A percentile compares a stretch with the other conserved stretches of the same genome.
These are phyloP conservation scores for Bombus pyrosoma DNA, from an alignment of 1,140 invertebrate genomes.

Conservation along the genomic window DNA sequence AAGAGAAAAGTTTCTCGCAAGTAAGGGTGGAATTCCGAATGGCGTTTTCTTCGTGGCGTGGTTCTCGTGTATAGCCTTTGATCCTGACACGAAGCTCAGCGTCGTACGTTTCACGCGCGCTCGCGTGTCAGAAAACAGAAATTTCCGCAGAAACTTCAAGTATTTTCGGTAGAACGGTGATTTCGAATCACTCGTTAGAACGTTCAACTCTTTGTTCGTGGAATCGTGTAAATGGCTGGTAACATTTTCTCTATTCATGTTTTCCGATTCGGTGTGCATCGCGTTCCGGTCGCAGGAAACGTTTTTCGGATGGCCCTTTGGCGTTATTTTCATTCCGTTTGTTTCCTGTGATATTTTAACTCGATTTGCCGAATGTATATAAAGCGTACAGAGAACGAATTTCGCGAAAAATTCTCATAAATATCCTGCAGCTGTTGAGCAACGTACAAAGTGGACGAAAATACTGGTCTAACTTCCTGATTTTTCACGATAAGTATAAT, in stretches of 20 bases:
- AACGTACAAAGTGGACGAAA: neutral
- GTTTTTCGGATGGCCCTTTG: neutral
- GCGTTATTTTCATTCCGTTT: neutral
- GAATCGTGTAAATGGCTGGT: neutral
- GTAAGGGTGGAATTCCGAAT: neutral
- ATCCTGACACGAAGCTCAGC: neutral
- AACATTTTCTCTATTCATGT: neutral
- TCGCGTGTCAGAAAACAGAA: slow-evolving; percentile 13
- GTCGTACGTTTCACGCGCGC: neutral
- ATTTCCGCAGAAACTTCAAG: slow-evolving; percentile 45
- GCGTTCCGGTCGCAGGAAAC: neutral
- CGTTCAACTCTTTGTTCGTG: neutral
- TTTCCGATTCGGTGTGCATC: neutral
- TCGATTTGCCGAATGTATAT: too few relatives aligned
- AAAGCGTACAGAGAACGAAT: neutral
- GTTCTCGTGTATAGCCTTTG: slow-evolving; percentile 27
- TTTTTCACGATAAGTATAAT: neutral
- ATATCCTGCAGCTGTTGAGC: neutral
- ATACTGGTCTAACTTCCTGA: neutral
- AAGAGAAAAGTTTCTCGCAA: too few relatives aligned
- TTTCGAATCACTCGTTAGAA: slow-evolving; percentile 17
- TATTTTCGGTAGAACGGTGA: slow-evolving; percentile 4
- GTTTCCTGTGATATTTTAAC: slow-evolving; percentile 14
- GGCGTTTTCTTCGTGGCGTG: neutral
- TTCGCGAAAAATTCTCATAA: neutral